These are phyloP conservation scores for Betta splendens DNA, from an alignment of 2,797 vertebrate species.

Conservation along the genomic window DNA sequence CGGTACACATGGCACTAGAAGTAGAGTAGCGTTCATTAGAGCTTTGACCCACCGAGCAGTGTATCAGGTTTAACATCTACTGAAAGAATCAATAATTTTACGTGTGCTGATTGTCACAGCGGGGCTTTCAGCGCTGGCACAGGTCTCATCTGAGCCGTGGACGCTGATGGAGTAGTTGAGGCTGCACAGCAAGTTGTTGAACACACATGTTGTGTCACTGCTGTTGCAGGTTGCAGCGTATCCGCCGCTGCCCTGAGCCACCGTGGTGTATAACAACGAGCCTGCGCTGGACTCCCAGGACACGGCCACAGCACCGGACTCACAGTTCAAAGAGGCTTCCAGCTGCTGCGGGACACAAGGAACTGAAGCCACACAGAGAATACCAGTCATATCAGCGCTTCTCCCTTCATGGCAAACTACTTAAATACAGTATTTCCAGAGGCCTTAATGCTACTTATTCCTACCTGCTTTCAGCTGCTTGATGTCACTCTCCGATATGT, in stretches of 20 bases:
- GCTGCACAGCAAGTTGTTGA: slow-evolving; percentile 73
- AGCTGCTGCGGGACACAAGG: slow-evolving; percentile 74
- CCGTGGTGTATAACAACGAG: slow-evolving; percentile 64
- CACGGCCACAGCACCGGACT: slow-evolving; percentile 60
- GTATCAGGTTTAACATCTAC: not conserved
- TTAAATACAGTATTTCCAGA: too few species aligned
- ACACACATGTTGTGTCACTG: slow-evolving; percentile 60
- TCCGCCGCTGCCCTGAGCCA: slow-evolving; percentile 68
- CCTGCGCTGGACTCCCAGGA: slow-evolving; percentile 78
- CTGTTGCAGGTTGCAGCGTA: slow-evolving; percentile 63
- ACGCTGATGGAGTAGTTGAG: slow-evolving; percentile 75
- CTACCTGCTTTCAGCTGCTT: slow-evolving; percentile 71
- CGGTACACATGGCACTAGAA: slow-evolving; percentile 75
- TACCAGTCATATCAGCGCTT: too few species aligned
- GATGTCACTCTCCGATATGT: slow-evolving; percentile 58
- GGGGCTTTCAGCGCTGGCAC: slow-evolving; percentile 65
- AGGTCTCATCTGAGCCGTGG: slow-evolving; percentile 59
- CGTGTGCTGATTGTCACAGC: slow-evolving; percentile 66
- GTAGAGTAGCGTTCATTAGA: not conserved
- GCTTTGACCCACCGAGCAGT: not conserved
- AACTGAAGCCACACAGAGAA: slow-evolving; percentile 53
- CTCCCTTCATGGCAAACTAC: too few species aligned
- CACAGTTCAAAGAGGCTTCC: slow-evolving; percentile 65
- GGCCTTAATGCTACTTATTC: not conserved
- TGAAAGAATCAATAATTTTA: slow-evolving; percentile 32